phyloP scores from a whole-genome alignment of 1,140 invertebrate genomes.

The Bombus superbus region DNA sequence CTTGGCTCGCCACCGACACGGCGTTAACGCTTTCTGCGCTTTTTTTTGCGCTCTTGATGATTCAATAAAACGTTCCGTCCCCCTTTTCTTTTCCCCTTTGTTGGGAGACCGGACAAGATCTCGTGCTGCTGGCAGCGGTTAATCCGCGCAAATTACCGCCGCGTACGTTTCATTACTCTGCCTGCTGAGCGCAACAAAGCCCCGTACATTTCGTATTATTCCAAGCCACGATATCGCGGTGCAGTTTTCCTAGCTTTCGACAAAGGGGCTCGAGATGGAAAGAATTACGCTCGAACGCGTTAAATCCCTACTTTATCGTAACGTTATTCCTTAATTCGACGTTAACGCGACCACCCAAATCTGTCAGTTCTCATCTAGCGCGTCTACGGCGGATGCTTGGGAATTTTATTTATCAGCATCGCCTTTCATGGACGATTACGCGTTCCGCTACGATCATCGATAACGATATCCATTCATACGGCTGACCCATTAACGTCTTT shows the following conservation, averaged over 20 bases:
- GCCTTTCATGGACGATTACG: not conserved
- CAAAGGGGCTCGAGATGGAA: not conserved
- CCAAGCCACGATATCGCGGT: not conserved
- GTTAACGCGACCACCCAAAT: too few relatives aligned
- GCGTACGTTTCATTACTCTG: constrained; percentile 16
- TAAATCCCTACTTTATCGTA: not conserved
- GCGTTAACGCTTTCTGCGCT: not conserved
- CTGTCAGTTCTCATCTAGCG: not conserved
- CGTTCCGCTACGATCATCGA: not conserved
- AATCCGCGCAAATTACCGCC: constrained; percentile 6
- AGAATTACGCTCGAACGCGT: not conserved
- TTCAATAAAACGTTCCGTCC: not conserved
- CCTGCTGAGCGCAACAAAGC: not conserved
- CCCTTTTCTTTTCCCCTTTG: too few relatives aligned
- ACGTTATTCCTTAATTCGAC: too few relatives aligned
- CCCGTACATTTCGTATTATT: not conserved
- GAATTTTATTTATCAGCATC: not conserved
- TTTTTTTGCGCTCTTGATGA: not conserved
- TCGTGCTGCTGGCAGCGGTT: not conserved
- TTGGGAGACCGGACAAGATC: not conserved
- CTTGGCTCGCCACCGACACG: too few relatives aligned
- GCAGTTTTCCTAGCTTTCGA: not conserved
- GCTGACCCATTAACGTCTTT: constrained; percentile 26
- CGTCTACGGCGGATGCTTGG: not conserved
- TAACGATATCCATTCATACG: constrained; percentile 18